Conservation (phyloP, 2,113 vertebrate genomes). For the Eulemur macaco region DNA sequence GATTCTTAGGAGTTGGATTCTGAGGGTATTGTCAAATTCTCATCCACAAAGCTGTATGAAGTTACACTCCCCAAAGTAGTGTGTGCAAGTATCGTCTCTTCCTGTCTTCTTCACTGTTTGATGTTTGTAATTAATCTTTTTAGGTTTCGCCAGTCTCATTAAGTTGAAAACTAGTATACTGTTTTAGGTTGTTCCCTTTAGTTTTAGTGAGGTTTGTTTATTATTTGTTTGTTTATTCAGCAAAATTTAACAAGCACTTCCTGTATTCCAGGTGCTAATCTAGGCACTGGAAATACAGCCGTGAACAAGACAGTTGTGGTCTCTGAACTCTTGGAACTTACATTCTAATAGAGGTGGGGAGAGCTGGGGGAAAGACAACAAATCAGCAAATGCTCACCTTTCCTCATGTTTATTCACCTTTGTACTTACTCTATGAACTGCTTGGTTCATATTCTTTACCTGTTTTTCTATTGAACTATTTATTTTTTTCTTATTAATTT, state of each 20-base stretch:
- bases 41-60: neutral
- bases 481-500: conserved; percentile 36
- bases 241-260: neutral
- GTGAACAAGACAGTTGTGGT: neutral
- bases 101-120: neutral
- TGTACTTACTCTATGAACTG: neutral
- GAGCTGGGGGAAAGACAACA: neutral
- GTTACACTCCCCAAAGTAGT: neutral
- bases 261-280: neutral
- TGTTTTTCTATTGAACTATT: neutral
- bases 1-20: neutral
- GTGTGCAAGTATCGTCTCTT: neutral
- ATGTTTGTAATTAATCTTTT: neutral
- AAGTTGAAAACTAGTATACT: neutral
- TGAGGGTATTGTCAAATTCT: neutral
- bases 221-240: neutral
- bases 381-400: neutral
- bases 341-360: neutral
- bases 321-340: neutral
- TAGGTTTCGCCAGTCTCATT: neutral
- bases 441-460: conserved; percentile 3
- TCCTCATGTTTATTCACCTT: neutral
- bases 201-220: neutral
- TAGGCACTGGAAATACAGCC: neutral
- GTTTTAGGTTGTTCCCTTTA: conserved; percentile 13